phyloP scores from a whole-genome alignment of 2,888 invertebrate genomes.

The Drosophila mimetica region DNA sequence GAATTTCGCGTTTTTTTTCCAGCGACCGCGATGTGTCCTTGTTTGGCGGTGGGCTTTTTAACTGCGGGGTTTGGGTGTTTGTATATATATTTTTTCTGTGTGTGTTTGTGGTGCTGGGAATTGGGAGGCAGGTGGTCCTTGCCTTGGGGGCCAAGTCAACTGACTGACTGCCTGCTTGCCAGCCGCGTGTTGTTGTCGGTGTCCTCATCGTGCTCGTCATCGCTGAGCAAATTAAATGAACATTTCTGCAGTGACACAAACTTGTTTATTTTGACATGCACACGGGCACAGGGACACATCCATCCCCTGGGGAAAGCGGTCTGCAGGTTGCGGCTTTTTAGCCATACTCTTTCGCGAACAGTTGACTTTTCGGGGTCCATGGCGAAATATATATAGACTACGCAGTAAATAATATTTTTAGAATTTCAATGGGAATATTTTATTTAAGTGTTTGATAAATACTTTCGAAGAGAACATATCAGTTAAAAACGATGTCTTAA shows the following conservation, averaged over 20 bases:
- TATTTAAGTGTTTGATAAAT: too few species aligned
- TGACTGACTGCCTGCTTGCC: too few species aligned
- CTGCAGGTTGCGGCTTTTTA: conserved; percentile 6
- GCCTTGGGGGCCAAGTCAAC: conserved; percentile 3
- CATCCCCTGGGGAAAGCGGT: conserved; percentile 14
- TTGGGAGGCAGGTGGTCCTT: conserved; percentile 15
- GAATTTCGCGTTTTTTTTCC: conserved; percentile 38
- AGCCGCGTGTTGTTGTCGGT: conserved; percentile 34
- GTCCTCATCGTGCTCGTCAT: conserved; percentile 39
- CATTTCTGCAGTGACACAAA: conserved; percentile 83
- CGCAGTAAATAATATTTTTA: too few species aligned
- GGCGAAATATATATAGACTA: too few species aligned
- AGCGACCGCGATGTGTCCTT: conserved; percentile 40
- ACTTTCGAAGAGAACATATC: too few species aligned
- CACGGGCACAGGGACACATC: conserved; percentile 39
- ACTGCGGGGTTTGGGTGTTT: not conserved
- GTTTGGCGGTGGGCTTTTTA: conserved; percentile 11
- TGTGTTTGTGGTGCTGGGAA: conserved; percentile 1
- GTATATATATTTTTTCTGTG: not conserved
- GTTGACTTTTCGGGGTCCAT: not conserved
- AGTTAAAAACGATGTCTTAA: too few species aligned
- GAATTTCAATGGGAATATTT: too few species aligned
- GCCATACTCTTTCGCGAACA: conserved; percentile 22
- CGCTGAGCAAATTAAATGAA: conserved; percentile 82
- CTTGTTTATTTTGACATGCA: conserved; percentile 82